Percentiles rank a stretch among this genome's conserved stretches.
phyloP scores from a whole-genome alignment of 2,888 invertebrate genomes.

The Acanthosepion pharaonis region DNA sequence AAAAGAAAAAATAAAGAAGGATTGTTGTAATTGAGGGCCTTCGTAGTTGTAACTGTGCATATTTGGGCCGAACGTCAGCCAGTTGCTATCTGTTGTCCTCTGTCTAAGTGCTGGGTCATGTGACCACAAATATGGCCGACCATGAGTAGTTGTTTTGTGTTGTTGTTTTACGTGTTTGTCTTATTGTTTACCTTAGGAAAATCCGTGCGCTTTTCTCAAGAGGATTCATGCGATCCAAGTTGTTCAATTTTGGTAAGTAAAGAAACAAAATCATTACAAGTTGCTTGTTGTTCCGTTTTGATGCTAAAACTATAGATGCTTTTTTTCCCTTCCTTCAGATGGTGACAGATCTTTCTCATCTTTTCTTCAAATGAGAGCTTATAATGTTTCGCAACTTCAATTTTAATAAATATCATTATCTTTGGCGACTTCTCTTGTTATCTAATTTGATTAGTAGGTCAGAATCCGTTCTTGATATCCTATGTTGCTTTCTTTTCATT shows the following conservation, averaged over 20 bases:
- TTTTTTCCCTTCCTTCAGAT: neutral
- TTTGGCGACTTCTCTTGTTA: neutral
- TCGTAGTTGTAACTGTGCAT: neutral
- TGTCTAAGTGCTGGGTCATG: constrained; percentile 40
- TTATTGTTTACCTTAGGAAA: constrained; percentile 47
- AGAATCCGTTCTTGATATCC: neutral
- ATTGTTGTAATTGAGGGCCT: neutral
- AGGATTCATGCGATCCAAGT: constrained; percentile 43
- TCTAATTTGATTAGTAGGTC: neutral
- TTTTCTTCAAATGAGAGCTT: neutral
- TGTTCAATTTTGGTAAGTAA: constrained; percentile 41
- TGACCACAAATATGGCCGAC: constrained; percentile 48
- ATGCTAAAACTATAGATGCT: neutral
- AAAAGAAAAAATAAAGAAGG: neutral
- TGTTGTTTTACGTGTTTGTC: constrained; percentile 38
- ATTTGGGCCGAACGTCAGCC: neutral
- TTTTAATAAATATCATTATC: neutral
- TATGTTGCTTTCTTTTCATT: neutral
- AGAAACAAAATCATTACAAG: neutral
- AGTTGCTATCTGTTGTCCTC: neutral
- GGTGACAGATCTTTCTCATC: neutral
- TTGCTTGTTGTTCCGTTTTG: neutral
- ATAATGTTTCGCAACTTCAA: neutral
- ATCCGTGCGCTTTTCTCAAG: constrained; percentile 1
- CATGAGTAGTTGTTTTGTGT: constrained; percentile 47